Percentiles rank a stretch among this genome's conserved stretches.
Evolutionary conservation across 35 echinoderm and acorn worm species (phyloP).

Genomic region (Strongylocentrotus purpuratus): DNA sequence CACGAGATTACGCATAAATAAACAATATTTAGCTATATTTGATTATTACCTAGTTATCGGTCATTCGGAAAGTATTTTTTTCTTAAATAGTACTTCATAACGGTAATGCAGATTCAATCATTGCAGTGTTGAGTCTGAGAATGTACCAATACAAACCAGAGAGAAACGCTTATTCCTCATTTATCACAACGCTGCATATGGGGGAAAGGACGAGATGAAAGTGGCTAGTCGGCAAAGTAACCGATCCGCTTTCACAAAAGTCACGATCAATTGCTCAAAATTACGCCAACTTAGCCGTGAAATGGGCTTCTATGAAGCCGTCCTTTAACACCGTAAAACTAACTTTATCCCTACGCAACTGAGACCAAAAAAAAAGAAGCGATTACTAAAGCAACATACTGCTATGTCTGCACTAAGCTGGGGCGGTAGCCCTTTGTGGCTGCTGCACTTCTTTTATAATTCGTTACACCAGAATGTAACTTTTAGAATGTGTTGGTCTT

Average conservation of each 20-base stretch:
- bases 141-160: too few species aligned
- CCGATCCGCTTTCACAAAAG: background rate
- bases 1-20: too few species aligned
- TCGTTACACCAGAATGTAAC: background rate
- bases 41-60: too few species aligned
- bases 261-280: slow-evolving; percentile 48
- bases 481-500: background rate
- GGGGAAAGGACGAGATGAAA: background rate
- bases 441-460: background rate
- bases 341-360: slow-evolving; percentile 24
- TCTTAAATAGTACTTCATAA: too few species aligned
- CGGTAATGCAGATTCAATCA: too few species aligned
- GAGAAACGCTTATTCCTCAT: too few species aligned
- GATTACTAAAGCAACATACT: background rate
- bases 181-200: background rate
- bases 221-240: background rate
- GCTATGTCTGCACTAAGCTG: background rate
- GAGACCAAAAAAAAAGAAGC: background rate
- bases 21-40: too few species aligned
- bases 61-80: too few species aligned
- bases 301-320: slow-evolving; percentile 36
- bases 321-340: slow-evolving; percentile 46
- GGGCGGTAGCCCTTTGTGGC: background rate
- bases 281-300: slow-evolving; percentile 40
- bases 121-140: too few species aligned